Percentiles rank a stretch among this genome's conserved stretches.
Conservation (phyloP, 2,113 vertebrate species). For the Manacus vitellinus region DNA sequence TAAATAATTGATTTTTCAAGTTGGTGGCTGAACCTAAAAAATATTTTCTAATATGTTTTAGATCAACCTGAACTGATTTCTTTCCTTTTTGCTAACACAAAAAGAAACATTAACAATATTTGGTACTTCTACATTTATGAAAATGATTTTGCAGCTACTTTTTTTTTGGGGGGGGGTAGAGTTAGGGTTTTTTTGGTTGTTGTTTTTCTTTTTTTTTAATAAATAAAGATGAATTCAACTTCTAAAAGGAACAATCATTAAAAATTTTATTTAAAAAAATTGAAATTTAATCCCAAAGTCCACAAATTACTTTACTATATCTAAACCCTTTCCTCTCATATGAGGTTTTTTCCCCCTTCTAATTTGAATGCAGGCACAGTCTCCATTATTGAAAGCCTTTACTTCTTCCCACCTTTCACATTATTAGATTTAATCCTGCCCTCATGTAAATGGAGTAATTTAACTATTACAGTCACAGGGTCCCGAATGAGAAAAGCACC, state of each 20-base stretch:
- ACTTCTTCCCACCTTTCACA: not conserved
- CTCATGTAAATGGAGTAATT: not conserved
- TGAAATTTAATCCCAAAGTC: not conserved
- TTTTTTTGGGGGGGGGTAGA: not conserved
- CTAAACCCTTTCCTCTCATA: not conserved
- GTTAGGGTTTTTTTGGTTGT: not conserved
- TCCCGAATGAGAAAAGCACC: not conserved
- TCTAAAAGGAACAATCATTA: not conserved
- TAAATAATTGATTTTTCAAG: constrained; percentile 2
- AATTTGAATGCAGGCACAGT: not conserved
- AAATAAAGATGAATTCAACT: not conserved
- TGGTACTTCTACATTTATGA: not conserved
- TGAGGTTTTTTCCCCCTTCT: not conserved
- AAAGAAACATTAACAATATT: not conserved
- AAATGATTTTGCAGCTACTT: not conserved
- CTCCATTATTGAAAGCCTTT: not conserved
- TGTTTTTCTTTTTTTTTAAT: not conserved
- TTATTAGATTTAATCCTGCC: not conserved
- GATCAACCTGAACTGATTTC: not conserved
- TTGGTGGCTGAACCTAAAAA: not conserved
- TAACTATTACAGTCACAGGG: not conserved
- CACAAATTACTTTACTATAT: not conserved
- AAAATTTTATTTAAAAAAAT: not conserved
- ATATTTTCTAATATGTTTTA: not conserved
- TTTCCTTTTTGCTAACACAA: not conserved